These are phyloP conservation scores for Drosophila kikkawai DNA, from an alignment of 1,140 invertebrate species.

Conservation along the genomic window DNA sequence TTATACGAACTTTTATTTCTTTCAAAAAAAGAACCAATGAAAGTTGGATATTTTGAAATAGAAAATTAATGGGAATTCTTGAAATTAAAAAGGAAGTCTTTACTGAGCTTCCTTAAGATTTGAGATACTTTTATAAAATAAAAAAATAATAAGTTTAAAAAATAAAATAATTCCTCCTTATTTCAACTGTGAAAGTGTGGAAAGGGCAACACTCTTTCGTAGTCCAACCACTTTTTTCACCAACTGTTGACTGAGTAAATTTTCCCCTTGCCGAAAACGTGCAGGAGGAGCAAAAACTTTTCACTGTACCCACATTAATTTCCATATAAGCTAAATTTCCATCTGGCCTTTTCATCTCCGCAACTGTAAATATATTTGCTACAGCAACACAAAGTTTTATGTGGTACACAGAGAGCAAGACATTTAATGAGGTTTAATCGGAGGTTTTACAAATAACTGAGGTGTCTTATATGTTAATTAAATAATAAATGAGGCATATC, in stretches of 20 bases:
- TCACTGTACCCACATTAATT: slow-evolving; percentile 59
- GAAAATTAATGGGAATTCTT: background rate
- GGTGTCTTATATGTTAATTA: too few relatives aligned
- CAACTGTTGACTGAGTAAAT: slow-evolving; percentile 48
- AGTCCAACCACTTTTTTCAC: slow-evolving; percentile 7
- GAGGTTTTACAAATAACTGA: too few relatives aligned
- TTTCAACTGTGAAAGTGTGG: background rate
- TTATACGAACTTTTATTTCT: background rate
- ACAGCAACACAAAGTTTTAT: slow-evolving; percentile 21
- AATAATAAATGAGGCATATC: too few relatives aligned
- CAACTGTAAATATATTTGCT: slow-evolving; percentile 47
- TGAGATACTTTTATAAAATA: too few relatives aligned
- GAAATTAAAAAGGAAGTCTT: background rate
- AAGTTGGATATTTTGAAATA: background rate
- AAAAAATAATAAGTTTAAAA: background rate
- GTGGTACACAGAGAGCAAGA: background rate
- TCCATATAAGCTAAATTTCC: slow-evolving; percentile 66
- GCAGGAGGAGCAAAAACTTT: slow-evolving; percentile 45
- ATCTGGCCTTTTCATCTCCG: slow-evolving; percentile 51
- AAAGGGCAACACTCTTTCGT: background rate
- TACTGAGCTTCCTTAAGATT: too few relatives aligned
- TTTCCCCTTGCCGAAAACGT: slow-evolving; percentile 45
- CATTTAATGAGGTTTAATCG: background rate
- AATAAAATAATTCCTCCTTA: background rate
- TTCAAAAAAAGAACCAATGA: background rate